Percentiles rank a stretch among this genome's conserved stretches.
phyloP scores from a whole-genome alignment of 1,140 invertebrate species.

The Meloidogyne hapla region DNA sequence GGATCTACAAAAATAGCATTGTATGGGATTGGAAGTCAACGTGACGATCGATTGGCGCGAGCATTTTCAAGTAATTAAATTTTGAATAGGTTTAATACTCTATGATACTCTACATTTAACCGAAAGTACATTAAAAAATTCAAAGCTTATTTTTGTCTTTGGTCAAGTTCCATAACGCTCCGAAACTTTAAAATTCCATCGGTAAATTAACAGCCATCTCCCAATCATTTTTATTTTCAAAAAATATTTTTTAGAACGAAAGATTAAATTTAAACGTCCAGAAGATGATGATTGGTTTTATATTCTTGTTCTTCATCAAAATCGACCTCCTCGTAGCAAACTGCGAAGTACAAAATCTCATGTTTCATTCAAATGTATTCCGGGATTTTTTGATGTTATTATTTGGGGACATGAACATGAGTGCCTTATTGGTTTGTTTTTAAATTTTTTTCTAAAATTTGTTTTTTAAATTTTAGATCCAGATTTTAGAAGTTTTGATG shows the following conservation, averaged over 20 bases:
- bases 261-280: slow-evolving; percentile 74
- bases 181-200: too few species aligned
- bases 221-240: not conserved
- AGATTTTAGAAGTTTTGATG: slow-evolving; percentile 26
- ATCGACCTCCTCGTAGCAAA: slow-evolving; percentile 74
- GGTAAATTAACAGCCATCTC: too few species aligned
- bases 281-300: slow-evolving; percentile 81
- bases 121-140: too few species aligned
- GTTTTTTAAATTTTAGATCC: slow-evolving; percentile 4
- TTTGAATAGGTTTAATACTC: too few species aligned
- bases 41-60: slow-evolving; percentile 78
- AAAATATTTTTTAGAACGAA: slow-evolving; percentile 57
- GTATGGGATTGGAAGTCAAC: slow-evolving; percentile 88
- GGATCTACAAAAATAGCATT: slow-evolving; percentile 80
- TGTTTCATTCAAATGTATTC: slow-evolving; percentile 81
- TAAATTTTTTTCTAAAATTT: slow-evolving; percentile 2
- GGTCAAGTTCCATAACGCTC: too few species aligned
- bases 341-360: slow-evolving; percentile 74
- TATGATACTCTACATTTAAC: too few species aligned
- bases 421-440: slow-evolving; percentile 47
- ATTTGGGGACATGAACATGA: slow-evolving; percentile 96
- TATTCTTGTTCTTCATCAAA: slow-evolving; percentile 91
- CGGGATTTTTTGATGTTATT: slow-evolving; percentile 82
- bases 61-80: slow-evolving; percentile 49
- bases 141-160: too few species aligned